Base-by-base conservation (phyloP, 2,888 invertebrate genomes). In the Drosophila melanosoma region DNA sequence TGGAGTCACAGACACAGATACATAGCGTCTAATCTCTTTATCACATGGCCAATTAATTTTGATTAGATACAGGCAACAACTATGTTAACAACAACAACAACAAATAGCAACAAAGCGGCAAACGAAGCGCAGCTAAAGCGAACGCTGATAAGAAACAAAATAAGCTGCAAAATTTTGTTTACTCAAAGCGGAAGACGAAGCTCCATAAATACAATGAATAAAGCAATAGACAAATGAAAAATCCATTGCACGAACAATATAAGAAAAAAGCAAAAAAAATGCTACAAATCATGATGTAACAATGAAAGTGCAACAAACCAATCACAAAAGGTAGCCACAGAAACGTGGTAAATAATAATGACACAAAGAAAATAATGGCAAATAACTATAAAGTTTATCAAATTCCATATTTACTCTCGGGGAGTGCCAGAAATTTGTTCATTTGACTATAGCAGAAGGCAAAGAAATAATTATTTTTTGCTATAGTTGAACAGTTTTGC, bases 1-100 rank as follows among this genome's bases (percentile, higher is more conserved):
- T 49, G 17, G 52, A 40, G 49, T 38, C 29, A 5, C 36, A 20
- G 20, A 45, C 45, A 11, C 45, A 51, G 56, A 17, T 12, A 20
- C 42, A 23, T 23, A 26, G 38, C 11, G 1, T 64, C 72, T 82
- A 84, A 85, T 89, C 87, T 82, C 54, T 82, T 87, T 85, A 85
- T 89, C 89, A 84, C 68, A 82, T 26, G 87, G 74, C 85, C 89
- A 85, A 89, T 85, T 89, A 89, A 80, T 68, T 87, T 77, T 70
- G 84, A 87, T 85, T 84, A 82, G 87, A 83, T 84, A 73, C 80
- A 69, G 51, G 36, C 59, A 57, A 45, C 69, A 59, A 61, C 40
- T 35, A 70, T 8, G 15, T 45, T 23, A 23, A 15, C 15, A 45
- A 54, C 40, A 29, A 49, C 51, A 64, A 38, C 38, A 33, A 56